These are phyloP conservation scores for Phacellophora camtschatica DNA, from an alignment of 30 jellyfish, hydroid and myxozoan species.

Conservation along the genomic window DNA sequence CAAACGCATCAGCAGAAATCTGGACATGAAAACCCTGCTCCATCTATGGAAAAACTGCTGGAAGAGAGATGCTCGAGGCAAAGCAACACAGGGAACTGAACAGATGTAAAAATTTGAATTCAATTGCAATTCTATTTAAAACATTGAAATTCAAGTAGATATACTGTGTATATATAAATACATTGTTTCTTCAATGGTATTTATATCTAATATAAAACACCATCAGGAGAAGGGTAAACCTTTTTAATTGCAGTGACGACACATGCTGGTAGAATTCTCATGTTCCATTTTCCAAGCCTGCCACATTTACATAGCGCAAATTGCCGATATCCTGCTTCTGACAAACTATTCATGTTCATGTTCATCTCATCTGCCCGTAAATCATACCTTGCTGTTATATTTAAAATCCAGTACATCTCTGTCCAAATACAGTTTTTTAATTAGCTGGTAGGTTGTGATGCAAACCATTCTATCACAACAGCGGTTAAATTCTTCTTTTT, in stretches of 20 bases:
- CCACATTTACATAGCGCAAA: constrained; percentile 35
- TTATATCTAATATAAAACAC: no score
- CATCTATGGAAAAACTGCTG: neutral
- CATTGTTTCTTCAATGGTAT: no score
- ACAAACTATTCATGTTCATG: neutral
- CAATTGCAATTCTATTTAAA: no score
- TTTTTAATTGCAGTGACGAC: neutral
- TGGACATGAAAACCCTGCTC: neutral
- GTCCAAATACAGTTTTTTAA: neutral
- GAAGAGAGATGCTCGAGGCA: neutral
- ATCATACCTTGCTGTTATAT: neutral
- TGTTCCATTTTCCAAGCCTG: neutral
- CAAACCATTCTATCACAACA: neutral
- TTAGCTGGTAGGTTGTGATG: neutral
- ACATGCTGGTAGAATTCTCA: constrained; percentile 3
- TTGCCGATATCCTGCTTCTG: neutral
- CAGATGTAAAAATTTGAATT: no score
- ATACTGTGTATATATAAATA: no score
- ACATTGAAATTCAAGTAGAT: no score
- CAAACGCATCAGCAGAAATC: neutral
- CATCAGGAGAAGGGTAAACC: neutral
- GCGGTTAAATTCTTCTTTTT: neutral
- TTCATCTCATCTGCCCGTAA: constrained; percentile 2
- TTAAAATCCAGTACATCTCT: neutral
- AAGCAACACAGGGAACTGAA: no score